phyloP scores from a whole-genome alignment of 2,797 vertebrate species.

The Malacoraja senta region DNA sequence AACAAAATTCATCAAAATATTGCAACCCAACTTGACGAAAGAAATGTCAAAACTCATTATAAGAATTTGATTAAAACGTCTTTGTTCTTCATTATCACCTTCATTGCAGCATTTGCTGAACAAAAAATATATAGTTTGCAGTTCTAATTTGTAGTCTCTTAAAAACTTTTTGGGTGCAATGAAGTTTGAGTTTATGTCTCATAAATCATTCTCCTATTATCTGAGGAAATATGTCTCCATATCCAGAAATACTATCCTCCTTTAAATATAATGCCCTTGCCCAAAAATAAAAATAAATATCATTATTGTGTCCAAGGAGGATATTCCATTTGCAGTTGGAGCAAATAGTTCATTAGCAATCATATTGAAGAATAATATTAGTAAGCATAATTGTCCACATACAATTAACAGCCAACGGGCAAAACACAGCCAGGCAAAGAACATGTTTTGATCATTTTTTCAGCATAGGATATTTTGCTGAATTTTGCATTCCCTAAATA shows the following conservation, averaged over 20 bases:
- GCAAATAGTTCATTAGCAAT: background rate
- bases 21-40: background rate
- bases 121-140: background rate
- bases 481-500: background rate
- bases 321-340: background rate
- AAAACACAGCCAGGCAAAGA: background rate
- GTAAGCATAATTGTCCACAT: background rate
- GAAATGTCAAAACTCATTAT: background rate
- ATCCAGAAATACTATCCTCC: background rate
- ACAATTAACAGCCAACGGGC: background rate
- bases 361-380: background rate
- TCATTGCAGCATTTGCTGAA: background rate
- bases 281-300: too few species aligned
- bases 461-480: background rate
- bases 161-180: background rate
- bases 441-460: background rate
- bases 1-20: background rate
- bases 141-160: background rate
- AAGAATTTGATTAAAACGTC: background rate
- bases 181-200: background rate
- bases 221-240: background rate
- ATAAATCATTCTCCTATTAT: background rate
- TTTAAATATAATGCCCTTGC: too few species aligned
- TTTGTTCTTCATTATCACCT: background rate
- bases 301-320: background rate